Percentiles rank a stretch among this genome's conserved stretches.
phyloP scores from a whole-genome alignment of 2,888 invertebrate genomes.

The Stenoptilia bipunctidactyla region DNA sequence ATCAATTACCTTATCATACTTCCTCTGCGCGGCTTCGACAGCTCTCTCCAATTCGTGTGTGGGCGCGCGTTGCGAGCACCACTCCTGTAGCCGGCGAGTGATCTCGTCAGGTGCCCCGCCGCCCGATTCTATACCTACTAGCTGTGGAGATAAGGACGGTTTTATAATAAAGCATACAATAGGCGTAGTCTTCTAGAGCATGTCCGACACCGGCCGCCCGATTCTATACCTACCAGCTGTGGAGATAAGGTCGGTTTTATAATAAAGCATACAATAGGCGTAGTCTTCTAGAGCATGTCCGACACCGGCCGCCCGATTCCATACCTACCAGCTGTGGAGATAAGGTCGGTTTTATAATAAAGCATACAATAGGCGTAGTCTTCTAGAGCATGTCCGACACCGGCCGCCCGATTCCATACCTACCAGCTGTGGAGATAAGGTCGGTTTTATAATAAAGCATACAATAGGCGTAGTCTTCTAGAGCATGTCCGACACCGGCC shows the following conservation, averaged over 20 bases:
- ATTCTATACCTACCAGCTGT: constrained; percentile 87
- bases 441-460: background rate
- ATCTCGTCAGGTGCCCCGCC: constrained; percentile 84
- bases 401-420: constrained; percentile 87
- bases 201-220: constrained; percentile 83
- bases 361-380: too few species aligned
- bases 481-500: too few species aligned
- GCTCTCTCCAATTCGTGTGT: constrained; percentile 77
- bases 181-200: too few species aligned
- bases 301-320: constrained; percentile 84
- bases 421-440: constrained; percentile 73
- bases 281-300: too few species aligned
- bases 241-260: constrained; percentile 3
- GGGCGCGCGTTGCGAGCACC: constrained; percentile 83
- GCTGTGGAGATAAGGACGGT: constrained; percentile 48
- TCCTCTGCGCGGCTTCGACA: constrained; percentile 85
- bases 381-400: too few species aligned
- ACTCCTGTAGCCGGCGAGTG: constrained; percentile 81
- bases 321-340: constrained; percentile 81
- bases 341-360: background rate
- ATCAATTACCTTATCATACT: constrained; percentile 70
- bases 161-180: background rate
- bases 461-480: too few species aligned
- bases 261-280: too few species aligned
- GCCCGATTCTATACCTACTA: constrained; percentile 86